phyloP scores from a whole-genome alignment of 2,113 vertebrate genomes.

The Caranx ignobilis region DNA sequence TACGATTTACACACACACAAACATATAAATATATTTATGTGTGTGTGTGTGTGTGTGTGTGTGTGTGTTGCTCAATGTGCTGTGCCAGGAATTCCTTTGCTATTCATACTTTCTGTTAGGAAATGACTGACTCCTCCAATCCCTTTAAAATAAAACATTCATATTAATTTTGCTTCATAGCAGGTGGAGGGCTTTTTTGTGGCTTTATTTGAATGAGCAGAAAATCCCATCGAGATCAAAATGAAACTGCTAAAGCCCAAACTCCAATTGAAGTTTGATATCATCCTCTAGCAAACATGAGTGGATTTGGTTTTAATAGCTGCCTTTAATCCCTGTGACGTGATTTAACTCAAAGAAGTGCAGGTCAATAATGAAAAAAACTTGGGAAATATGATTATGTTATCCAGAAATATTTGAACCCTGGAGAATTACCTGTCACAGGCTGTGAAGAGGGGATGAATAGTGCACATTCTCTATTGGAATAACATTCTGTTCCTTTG shows the following conservation, averaged over 20 bases:
- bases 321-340: slow-evolving; percentile 81
- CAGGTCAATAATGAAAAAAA: slow-evolving; percentile 75
- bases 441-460: slow-evolving; percentile 53
- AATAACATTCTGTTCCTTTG: slow-evolving; percentile 69
- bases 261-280: slow-evolving; percentile 82
- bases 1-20: too few relatives aligned
- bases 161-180: slow-evolving; percentile 67
- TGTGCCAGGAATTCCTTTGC: slow-evolving; percentile 64
- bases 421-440: slow-evolving; percentile 68
- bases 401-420: slow-evolving; percentile 71
- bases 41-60: too few relatives aligned
- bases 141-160: slow-evolving; percentile 69
- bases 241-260: slow-evolving; percentile 80
- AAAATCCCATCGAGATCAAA: slow-evolving; percentile 81
- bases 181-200: slow-evolving; percentile 70
- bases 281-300: slow-evolving; percentile 81
- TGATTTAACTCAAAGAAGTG: slow-evolving; percentile 67
- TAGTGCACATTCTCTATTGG: slow-evolving; percentile 52
- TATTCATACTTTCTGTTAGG: slow-evolving; percentile 70
- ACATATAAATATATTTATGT: too few relatives aligned
- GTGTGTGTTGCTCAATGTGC: slow-evolving; percentile 40
- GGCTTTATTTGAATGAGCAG: slow-evolving; percentile 73
- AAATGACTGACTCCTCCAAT: slow-evolving; percentile 68
- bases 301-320: slow-evolving; percentile 85
- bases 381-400: slow-evolving; percentile 71